phyloP scores from a whole-genome alignment of 1,140 invertebrate species.

The Eulimnadia texana region DNA sequence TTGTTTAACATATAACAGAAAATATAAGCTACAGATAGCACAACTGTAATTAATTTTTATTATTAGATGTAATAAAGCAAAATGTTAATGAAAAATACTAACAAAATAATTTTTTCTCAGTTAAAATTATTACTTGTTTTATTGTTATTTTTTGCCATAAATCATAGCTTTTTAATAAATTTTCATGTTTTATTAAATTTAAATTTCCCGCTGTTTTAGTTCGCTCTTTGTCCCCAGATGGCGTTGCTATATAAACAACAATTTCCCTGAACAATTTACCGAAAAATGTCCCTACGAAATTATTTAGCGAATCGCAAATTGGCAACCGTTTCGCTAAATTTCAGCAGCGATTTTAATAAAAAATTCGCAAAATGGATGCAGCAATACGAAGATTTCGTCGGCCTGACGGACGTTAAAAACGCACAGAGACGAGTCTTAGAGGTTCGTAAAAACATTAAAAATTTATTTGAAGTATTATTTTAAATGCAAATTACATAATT shows the following conservation, averaged over 20 bases:
- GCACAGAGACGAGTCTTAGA: slow-evolving; percentile 32
- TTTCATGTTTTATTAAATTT: too few relatives aligned
- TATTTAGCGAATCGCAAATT: not conserved
- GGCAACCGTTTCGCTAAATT: not conserved
- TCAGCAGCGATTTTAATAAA: not conserved
- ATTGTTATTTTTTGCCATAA: too few relatives aligned
- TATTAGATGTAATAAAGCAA: too few relatives aligned
- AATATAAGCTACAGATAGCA: too few relatives aligned
- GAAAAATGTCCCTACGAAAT: not conserved
- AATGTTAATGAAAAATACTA: too few relatives aligned
- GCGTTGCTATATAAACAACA: not conserved
- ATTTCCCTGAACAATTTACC: too few relatives aligned
- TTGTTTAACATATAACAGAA: too few relatives aligned
- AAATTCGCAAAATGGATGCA: slow-evolving; percentile 24
- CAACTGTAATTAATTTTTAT: too few relatives aligned
- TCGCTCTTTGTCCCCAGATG: not conserved
- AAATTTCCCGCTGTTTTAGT: not conserved
- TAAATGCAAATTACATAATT: slow-evolving; percentile 22
- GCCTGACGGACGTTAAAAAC: slow-evolving; percentile 30
- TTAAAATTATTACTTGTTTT: too few relatives aligned
- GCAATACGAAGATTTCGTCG: slow-evolving; percentile 33
- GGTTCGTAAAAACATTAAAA: slow-evolving; percentile 21
- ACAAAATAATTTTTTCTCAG: too few relatives aligned
- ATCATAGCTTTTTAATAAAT: too few relatives aligned
- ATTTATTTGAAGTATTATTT: slow-evolving; percentile 9